These are phyloP conservation scores for Ispidina picta DNA, from an alignment of 2,797 vertebrate genomes.

Conservation along the genomic window DNA sequence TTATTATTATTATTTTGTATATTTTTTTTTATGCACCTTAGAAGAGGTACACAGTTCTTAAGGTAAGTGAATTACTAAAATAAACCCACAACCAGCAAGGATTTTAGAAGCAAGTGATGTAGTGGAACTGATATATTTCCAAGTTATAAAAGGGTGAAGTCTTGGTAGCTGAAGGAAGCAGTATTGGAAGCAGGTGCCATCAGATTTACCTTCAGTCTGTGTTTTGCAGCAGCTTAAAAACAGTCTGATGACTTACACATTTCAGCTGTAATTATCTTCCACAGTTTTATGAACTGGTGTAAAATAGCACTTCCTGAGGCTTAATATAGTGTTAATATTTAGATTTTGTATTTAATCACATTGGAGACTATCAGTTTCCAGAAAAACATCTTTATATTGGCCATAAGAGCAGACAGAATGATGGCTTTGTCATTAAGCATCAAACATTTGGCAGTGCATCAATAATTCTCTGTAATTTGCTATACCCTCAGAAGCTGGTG, in stretches of 20 bases:
- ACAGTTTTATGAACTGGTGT: not conserved
- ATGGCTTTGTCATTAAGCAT: constrained; percentile 91
- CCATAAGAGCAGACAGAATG: constrained; percentile 83
- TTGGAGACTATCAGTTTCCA: constrained; percentile 12
- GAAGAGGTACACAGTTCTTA: not conserved
- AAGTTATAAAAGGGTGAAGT: not conserved
- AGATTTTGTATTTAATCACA: not conserved
- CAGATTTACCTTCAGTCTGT: not conserved
- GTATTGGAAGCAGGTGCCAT: not conserved
- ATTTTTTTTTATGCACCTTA: not conserved
- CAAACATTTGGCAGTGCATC: constrained; percentile 89
- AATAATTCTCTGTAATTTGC: constrained; percentile 94
- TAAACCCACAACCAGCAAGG: not conserved
- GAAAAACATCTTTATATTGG: constrained; percentile 81
- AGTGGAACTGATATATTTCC: not conserved
- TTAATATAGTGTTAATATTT: not conserved
- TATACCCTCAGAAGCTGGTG: constrained; percentile 84
- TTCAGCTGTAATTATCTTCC: not conserved
- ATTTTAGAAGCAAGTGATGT: not conserved
- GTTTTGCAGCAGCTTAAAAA: not conserved
- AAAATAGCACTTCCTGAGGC: not conserved
- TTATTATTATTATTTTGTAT: no score
- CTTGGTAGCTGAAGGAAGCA: not conserved
- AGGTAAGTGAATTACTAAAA: not conserved
- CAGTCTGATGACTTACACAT: not conserved